Base-by-base conservation (phyloP, 2,113 vertebrate species). In the Heptranchias perlo region DNA sequence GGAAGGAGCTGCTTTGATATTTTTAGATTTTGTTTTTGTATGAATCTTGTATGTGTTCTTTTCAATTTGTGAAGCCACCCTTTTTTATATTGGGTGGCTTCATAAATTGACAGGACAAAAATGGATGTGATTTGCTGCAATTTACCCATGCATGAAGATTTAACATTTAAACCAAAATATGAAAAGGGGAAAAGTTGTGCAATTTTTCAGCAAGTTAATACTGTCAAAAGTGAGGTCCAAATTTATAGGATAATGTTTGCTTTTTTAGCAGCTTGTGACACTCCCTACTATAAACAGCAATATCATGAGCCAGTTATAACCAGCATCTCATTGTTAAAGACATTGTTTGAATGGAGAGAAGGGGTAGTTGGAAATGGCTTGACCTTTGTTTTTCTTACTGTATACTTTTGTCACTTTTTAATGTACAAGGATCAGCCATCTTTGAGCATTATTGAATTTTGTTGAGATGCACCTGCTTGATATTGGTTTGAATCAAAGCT, bases 401-500 rank as follows among this genome's bases (percentile, higher is more conserved):
- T 39, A 52, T 0, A n/a, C n/a, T 35, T 58, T 58, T 6, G 52
- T 58, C 58, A 58, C 58, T 44, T 82, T 82, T 76, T 35, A 82
- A 39, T 92, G 89, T 92, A 62, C 89, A 61, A 31, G n/a, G 54
- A 62, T n/a, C 31, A 89, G 25, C 58, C 28, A 54, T 21, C 18
- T 4, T 78, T 16, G 21, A 82, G 76, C 76, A 82, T 54, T 8
- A 86, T 54, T 52, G 18, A 61, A 91, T 91, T 35, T 91, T 58
- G 58, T 58, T 58, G 31, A 35, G 87, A 64, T 93, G 89, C 44
- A 64, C 8, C 23, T 62, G n/a, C 0, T 18, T 93, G 58, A n/a
- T 93, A 82, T 93, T 93, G 10, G 35, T 93, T 93, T 64, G 58
- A 93, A 39, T 61, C n/a, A n/a, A n/a, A n/a, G n/a, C 14, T 92